A percentile compares a stretch with the other conserved stretches of the same genome.
These are phyloP conservation scores for Podabrus alpinus DNA, from an alignment of 2,888 invertebrate genomes.

Conservation along the genomic window DNA sequence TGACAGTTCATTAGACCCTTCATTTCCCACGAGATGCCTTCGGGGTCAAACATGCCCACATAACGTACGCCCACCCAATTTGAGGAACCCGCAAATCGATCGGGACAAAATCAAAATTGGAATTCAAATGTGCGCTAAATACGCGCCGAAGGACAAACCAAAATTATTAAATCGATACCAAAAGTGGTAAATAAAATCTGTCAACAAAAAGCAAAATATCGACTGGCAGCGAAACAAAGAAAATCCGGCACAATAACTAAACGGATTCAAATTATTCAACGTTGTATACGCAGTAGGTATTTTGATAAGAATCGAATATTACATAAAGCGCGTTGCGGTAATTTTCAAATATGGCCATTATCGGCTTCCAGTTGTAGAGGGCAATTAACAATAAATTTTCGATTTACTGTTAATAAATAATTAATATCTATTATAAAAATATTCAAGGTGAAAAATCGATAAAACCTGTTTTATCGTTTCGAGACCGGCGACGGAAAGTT, in stretches of 20 bases:
- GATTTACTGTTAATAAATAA: background rate
- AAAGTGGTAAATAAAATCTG: background rate
- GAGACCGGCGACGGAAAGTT: too few relatives aligned
- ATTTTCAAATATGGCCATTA: background rate
- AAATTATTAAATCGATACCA: background rate
- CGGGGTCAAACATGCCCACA: background rate
- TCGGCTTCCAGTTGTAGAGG: background rate
- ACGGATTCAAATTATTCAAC: background rate
- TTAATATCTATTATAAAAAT: background rate
- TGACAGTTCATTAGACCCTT: background rate
- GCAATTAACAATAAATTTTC: background rate
- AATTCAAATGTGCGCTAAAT: background rate
- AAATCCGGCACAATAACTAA: background rate
- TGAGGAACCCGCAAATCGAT: background rate
- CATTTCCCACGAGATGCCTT: background rate
- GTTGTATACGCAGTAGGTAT: background rate
- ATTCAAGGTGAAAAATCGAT: background rate
- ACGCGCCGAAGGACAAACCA: background rate
- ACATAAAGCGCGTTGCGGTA: background rate
- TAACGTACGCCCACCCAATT: background rate
- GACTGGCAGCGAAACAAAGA: background rate
- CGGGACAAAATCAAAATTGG: background rate
- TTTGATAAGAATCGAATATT: background rate
- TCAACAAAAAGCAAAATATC: background rate
- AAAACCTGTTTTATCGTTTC: background rate